A percentile compares a stretch with the other conserved stretches of the same genome.
These are phyloP conservation scores for Hemicrepidius hirtus DNA, from an alignment of 2,888 invertebrate species.

Conservation along the genomic window DNA sequence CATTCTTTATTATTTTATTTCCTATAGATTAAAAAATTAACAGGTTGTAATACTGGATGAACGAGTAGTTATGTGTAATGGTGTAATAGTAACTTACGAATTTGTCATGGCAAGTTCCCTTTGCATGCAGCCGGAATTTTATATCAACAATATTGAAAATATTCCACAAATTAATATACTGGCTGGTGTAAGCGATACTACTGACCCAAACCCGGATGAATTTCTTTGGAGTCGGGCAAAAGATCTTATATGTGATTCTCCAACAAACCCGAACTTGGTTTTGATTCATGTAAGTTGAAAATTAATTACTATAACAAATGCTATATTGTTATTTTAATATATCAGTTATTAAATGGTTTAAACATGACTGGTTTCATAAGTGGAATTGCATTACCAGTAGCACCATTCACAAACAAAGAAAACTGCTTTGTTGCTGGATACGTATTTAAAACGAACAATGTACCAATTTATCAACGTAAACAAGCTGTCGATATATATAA, in stretches of 20 bases:
- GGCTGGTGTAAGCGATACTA: not conserved
- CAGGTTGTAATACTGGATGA: not conserved
- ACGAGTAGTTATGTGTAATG: not conserved
- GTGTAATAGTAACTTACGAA: not conserved
- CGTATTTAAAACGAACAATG: not conserved
- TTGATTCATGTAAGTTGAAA: not conserved
- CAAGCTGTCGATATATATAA: not conserved
- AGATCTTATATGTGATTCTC: not conserved
- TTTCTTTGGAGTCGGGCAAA: not conserved
- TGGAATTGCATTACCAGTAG: not conserved
- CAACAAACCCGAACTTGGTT: not conserved
- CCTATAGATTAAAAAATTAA: not conserved
- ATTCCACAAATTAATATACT: not conserved
- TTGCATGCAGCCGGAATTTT: constrained; percentile 1
- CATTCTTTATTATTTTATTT: not conserved
- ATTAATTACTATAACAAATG: not conserved
- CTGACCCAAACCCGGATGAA: not conserved
- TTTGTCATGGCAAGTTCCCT: not conserved
- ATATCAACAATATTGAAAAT: not conserved
- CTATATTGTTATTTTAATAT: not conserved
- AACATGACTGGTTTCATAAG: not conserved
- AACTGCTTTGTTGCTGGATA: not conserved
- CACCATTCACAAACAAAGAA: not conserved
- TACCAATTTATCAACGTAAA: not conserved
- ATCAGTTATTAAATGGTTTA: not conserved